These are phyloP conservation scores for Camponotus floridanus DNA, from an alignment of 1,140 invertebrate genomes.

Conservation along the genomic window DNA sequence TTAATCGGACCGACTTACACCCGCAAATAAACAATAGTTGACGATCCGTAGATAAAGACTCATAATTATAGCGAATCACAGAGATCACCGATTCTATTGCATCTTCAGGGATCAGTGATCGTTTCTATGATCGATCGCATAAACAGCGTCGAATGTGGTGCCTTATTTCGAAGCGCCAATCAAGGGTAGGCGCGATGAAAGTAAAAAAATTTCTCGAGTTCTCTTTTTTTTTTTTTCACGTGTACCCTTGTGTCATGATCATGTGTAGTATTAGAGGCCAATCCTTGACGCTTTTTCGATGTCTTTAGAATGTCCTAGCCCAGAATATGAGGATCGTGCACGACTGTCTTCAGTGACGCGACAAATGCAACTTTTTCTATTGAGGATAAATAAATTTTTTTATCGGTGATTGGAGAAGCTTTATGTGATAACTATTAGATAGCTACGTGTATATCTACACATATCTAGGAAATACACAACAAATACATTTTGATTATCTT, in stretches of 20 bases:
- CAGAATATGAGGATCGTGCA: slow-evolving; percentile 6
- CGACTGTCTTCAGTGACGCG: slow-evolving; percentile 45
- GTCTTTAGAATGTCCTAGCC: slow-evolving; percentile 35
- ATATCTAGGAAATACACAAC: slow-evolving; percentile 34
- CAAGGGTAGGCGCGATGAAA: slow-evolving; percentile 79
- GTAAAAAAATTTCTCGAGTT: slow-evolving; percentile 68
- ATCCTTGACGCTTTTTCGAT: slow-evolving; percentile 48
- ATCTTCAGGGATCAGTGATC: slow-evolving; percentile 66
- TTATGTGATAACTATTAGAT: slow-evolving; percentile 59
- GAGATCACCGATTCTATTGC: slow-evolving; percentile 54
- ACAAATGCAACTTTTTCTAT: slow-evolving; percentile 52
- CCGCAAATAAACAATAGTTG: slow-evolving; percentile 12
- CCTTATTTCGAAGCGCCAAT: slow-evolving; percentile 82
- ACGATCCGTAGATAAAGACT: slow-evolving; percentile 39
- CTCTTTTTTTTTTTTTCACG: not conserved
- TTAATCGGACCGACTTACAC: slow-evolving; percentile 20
- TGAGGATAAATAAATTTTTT: slow-evolving; percentile 28
- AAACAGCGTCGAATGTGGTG: slow-evolving; percentile 82
- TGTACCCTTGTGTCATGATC: not conserved
- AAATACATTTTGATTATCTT: slow-evolving; percentile 29
- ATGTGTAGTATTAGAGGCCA: not conserved
- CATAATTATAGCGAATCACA: not conserved
- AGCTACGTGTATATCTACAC: slow-evolving; percentile 43
- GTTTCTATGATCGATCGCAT: slow-evolving; percentile 72
- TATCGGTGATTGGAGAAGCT: slow-evolving; percentile 13